phyloP scores from a whole-genome alignment of 2,888 invertebrate species.

The Venustoraphidia nigricollis region DNA sequence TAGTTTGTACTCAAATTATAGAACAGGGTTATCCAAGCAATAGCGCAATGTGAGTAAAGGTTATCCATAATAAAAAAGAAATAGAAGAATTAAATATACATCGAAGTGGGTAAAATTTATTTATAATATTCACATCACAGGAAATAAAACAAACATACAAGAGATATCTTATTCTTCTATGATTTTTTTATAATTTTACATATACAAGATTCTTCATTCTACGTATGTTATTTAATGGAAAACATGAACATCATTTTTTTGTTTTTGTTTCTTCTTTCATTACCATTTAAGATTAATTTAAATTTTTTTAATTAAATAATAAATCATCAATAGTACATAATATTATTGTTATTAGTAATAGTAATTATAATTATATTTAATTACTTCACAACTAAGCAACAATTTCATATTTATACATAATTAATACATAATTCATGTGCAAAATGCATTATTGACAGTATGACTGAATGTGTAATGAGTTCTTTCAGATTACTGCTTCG shows the following conservation, averaged over 20 bases:
- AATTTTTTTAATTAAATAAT: slow-evolving; percentile 1
- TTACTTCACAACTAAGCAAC: slow-evolving; percentile 26
- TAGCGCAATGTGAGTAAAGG: no score
- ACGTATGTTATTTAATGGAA: slow-evolving; percentile 22
- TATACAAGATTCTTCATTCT: slow-evolving; percentile 15
- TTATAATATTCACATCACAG: slow-evolving; percentile 31
- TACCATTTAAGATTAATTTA: slow-evolving; percentile 4
- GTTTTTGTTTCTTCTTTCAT: slow-evolving; percentile 1
- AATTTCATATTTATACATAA: slow-evolving; percentile 19
- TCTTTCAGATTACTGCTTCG: no score
- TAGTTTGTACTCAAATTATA: no score
- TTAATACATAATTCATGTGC: slow-evolving; percentile 2
- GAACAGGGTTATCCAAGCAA: no score
- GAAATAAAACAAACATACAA: slow-evolving; percentile 28
- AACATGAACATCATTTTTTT: slow-evolving; percentile 27
- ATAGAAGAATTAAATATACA: slow-evolving; percentile 12
- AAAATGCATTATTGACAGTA: no score
- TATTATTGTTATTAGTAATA: slow-evolving; percentile 14
- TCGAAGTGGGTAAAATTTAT: slow-evolving; percentile 30
- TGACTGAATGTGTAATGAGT: no score
- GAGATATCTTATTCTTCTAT: slow-evolving; percentile 7
- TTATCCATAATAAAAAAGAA: background rate
- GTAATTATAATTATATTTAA: slow-evolving; percentile 20
- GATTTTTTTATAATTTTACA: slow-evolving; percentile 19
- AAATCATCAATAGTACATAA: slow-evolving; percentile 15